Conservation (phyloP, 2,888 invertebrate genomes). For the Xestobium rufovillosum region DNA sequence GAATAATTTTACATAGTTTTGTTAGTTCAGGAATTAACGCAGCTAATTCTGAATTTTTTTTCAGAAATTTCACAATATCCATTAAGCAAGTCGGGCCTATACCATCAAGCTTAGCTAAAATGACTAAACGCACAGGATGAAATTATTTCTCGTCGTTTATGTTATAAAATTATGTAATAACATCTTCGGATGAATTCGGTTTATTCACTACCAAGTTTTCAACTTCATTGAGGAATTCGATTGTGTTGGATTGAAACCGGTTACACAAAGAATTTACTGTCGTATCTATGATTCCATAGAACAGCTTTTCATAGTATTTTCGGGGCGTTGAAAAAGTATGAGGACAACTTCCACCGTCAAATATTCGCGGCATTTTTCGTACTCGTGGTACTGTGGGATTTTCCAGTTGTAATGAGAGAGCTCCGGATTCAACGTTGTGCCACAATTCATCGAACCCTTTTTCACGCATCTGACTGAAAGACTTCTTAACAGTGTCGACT, state of each 20-base stretch:
- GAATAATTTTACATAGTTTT: slow-evolving; percentile 3
- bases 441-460: slow-evolving; percentile 3
- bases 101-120: background rate
- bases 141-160: too few relatives aligned
- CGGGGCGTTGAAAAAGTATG: slow-evolving; percentile 2
- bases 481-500: background rate
- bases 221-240: slow-evolving; percentile 1
- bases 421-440: slow-evolving; percentile 1
- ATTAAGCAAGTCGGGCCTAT: background rate
- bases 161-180: background rate
- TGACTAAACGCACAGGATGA: background rate
- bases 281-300: slow-evolving; percentile 2
- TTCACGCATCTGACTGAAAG: background rate
- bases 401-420: background rate
- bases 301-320: slow-evolving; percentile 2
- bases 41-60: slow-evolving; percentile 1
- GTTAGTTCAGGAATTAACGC: background rate
- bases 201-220: slow-evolving; percentile 1
- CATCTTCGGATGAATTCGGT: background rate
- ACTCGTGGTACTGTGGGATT: background rate
- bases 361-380: background rate
- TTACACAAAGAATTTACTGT: background rate
- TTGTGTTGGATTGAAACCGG: slow-evolving; percentile 1
- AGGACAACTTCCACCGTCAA: background rate
- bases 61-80: slow-evolving; percentile 1